Base-by-base conservation (phyloP, 2,888 invertebrate species). In the Heliconius erato region DNA sequence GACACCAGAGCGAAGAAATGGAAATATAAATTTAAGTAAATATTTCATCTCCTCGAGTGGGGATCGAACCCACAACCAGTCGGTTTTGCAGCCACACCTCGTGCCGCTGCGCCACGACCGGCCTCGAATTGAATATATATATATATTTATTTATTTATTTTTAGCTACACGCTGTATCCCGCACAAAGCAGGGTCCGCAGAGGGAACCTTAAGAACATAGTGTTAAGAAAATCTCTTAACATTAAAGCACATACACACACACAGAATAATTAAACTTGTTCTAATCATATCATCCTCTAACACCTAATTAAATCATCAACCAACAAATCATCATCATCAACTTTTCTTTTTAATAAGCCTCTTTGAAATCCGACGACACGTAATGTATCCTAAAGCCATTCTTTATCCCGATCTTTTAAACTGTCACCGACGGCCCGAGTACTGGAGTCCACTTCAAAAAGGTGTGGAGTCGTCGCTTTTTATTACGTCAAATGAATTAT, bases 371-470 rank as follows among this genome's bases (percentile, higher is more conserved):
- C 87, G 88, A 88, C 87, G 87, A 88, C 88, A 85, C 83, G 87
- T 88, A 85, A 89, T 89, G 87, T 85, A 86, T 88, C 88, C 88
- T 87, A 84, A 86, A 87, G 85, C 86, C 90, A 89, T 91, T 89
- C 86, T 86, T 90, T 89, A 88, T 85, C 84, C 81, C 71, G 79
- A 87, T 87, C 87, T 88, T 87, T 89, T 88, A 89, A 90, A 88
- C 87, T 86, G 89, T 89, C 89, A 88, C 82, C 89, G 83, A 40
- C 63, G 69, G 40, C 35, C 12, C 35, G 69, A 28, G 72, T 40
- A 88, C 82, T 89, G 83, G 79, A 44, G 71, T 78, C 71, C 32
- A 49, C 81, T 82, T 83, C 83, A 83, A 82, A 85, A 82, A 85
- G 79, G n/a, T 40, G 63, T 86, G 84, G 87, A 88, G 87, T 72